phyloP scores from a whole-genome alignment of 2,888 invertebrate genomes.

The Lordiphosa andalusiaca region DNA sequence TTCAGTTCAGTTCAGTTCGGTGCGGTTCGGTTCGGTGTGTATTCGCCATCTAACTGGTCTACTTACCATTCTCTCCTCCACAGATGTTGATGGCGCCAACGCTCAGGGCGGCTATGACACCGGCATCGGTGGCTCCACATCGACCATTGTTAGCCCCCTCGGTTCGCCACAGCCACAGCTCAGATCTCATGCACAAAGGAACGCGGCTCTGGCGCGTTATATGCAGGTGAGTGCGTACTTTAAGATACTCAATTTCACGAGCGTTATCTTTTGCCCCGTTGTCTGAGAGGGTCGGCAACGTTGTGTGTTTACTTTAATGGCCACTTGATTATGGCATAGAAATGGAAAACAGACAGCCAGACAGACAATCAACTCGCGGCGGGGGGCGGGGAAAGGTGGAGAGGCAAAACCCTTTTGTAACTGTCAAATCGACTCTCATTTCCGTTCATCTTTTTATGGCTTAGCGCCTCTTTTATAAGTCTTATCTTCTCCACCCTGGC shows the following conservation, averaged over 20 bases:
- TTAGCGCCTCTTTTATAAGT: slow-evolving; percentile 62
- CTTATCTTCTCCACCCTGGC: slow-evolving; percentile 24
- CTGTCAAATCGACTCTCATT: slow-evolving; percentile 47
- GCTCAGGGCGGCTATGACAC: slow-evolving; percentile 81
- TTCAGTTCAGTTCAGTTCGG: slow-evolving; percentile 11
- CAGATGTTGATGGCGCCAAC: slow-evolving; percentile 79
- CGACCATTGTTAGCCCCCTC: slow-evolving; percentile 80
- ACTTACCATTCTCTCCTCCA: slow-evolving; percentile 9
- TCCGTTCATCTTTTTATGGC: slow-evolving; percentile 50
- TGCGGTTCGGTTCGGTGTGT: not conserved
- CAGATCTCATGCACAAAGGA: slow-evolving; percentile 83
- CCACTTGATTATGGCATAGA: slow-evolving; percentile 60
- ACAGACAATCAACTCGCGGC: slow-evolving; percentile 1
- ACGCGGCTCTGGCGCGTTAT: slow-evolving; percentile 83
- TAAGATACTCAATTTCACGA: slow-evolving; percentile 32
- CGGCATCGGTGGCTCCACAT: slow-evolving; percentile 80
- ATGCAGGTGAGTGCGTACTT: slow-evolving; percentile 83
- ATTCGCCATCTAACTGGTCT: slow-evolving; percentile 12
- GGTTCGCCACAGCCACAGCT: slow-evolving; percentile 82
- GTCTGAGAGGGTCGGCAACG: slow-evolving; percentile 12
- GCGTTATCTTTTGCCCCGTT: not conserved
- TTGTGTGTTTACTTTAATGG: slow-evolving; percentile 57
- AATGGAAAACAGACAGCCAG: slow-evolving; percentile 31
- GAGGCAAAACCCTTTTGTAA: slow-evolving; percentile 39
- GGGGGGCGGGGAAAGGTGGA: slow-evolving; percentile 23